phyloP scores from a whole-genome alignment of 2,113 vertebrate genomes.

The Theropithecus gelada region DNA sequence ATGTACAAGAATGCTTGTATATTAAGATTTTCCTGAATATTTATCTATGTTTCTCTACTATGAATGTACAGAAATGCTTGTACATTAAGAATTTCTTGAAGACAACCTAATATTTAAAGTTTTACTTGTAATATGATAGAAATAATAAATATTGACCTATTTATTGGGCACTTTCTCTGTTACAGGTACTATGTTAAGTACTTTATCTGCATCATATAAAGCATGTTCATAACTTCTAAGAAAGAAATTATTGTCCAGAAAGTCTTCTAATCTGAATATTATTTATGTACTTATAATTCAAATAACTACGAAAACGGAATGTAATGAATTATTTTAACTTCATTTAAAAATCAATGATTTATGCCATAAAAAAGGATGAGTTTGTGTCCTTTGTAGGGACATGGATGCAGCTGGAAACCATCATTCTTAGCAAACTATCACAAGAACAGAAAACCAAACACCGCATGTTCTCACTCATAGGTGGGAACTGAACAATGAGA shows the following conservation, averaged over 20 bases:
- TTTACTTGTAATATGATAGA: background rate
- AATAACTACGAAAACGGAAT: background rate
- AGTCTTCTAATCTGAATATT: background rate
- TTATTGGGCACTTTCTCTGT: background rate
- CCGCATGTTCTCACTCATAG: no score
- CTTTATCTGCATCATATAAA: background rate
- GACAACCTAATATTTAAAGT: background rate
- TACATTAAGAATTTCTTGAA: background rate
- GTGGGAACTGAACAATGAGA: no score
- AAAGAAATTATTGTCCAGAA: slow-evolving; percentile 8
- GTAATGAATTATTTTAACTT: background rate
- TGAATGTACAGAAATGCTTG: no score
- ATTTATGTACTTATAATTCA: background rate
- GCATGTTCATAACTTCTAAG: background rate
- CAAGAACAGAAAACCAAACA: no score
- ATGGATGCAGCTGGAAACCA: no score
- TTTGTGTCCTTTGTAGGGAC: no score
- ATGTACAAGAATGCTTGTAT: background rate
- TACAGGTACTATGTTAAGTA: background rate
- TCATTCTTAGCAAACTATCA: no score
- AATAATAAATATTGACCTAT: background rate
- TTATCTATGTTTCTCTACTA: no score
- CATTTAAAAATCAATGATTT: background rate
- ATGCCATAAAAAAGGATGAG: no score
- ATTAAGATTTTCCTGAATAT: background rate